phyloP scores from a whole-genome alignment of 1,140 invertebrate species.

The Neodiprion virginianus region DNA sequence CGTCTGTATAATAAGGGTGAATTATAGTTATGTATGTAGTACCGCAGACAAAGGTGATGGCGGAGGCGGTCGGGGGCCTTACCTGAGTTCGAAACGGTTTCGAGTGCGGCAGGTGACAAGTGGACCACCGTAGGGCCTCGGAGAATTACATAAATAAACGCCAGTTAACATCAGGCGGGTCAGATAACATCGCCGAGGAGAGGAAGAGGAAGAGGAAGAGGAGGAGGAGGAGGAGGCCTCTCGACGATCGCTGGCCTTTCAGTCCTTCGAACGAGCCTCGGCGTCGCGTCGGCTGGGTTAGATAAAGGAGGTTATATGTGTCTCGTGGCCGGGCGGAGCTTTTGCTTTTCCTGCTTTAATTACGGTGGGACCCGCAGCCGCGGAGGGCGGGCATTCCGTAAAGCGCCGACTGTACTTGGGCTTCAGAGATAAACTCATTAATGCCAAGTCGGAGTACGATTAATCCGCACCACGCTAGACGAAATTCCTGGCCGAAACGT shows the following conservation, averaged over 20 bases:
- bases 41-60: neutral
- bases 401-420: neutral
- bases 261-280: neutral
- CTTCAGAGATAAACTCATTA: constrained; percentile 2
- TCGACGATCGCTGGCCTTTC: neutral
- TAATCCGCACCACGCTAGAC: neutral
- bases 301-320: constrained; percentile 4
- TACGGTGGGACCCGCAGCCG: neutral
- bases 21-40: too few species aligned
- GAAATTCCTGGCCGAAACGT: neutral
- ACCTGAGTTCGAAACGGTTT: neutral
- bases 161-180: constrained; percentile 30
- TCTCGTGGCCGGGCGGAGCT: neutral
- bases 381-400: constrained; percentile 6
- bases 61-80: neutral
- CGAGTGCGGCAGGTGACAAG: constrained; percentile 21
- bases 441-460: constrained; percentile 1
- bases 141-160: constrained; percentile 40
- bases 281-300: constrained; percentile 2
- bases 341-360: neutral
- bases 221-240: constrained; percentile 14
- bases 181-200: constrained; percentile 19
- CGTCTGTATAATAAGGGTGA: too few species aligned
- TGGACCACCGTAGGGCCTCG: constrained; percentile 35
- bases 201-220: constrained; percentile 25